Percentiles rank a stretch among this genome's conserved stretches.
Conservation (phyloP, 2,797 vertebrate genomes). For the Leucoraja ocellata region DNA sequence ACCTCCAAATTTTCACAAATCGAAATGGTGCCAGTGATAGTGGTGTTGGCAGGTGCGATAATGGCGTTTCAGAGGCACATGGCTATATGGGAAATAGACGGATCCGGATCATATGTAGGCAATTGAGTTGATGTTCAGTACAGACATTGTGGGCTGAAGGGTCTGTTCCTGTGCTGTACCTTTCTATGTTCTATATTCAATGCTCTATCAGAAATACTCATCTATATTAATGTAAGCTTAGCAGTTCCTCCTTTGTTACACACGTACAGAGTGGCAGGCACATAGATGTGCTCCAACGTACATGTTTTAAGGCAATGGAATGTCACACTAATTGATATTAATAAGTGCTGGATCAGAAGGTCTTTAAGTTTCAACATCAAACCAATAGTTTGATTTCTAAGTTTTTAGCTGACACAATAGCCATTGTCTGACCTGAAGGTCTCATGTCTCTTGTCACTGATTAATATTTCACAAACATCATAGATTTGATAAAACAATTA, state of each 20-base stretch:
- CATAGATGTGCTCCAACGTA: not conserved
- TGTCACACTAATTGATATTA: not conserved
- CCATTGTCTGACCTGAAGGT: conserved; percentile 3
- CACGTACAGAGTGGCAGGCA: not conserved
- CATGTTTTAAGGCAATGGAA: not conserved
- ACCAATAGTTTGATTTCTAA: conserved; percentile 22
- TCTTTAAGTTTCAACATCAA: no score
- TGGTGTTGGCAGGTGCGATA: no score
- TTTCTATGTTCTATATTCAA: no score
- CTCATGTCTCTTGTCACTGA: not conserved
- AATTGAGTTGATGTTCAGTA: no score
- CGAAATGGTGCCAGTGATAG: no score
- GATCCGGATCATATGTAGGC: no score
- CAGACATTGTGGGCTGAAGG: no score
- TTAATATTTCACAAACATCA: not conserved
- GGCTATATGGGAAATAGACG: no score
- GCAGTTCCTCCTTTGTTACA: not conserved
- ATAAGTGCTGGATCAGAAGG: not conserved
- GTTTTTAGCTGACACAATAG: not conserved
- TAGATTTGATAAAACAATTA: not conserved
- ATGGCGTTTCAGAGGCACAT: no score
- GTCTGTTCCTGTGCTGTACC: no score
- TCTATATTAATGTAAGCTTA: no score
- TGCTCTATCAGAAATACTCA: not conserved
- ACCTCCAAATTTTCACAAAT: not conserved